Evolutionary conservation across 2,888 invertebrate species (phyloP).

Genomic region (Drosophila austrosaltans): DNA sequence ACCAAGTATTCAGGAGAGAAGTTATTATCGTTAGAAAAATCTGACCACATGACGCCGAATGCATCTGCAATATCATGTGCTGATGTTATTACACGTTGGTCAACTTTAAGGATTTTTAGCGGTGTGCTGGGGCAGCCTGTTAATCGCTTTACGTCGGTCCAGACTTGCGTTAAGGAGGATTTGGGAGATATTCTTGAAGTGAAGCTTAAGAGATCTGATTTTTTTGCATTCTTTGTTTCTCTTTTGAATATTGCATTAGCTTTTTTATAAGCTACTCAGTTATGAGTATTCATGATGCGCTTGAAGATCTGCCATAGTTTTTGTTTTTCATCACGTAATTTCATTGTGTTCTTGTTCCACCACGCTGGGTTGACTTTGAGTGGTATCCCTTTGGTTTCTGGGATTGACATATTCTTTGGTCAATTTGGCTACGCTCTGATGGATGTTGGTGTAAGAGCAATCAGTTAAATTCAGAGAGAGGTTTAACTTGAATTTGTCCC

Average conservation of each 20-base stretch:
- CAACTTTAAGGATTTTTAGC: not conserved
- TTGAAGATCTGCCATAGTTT: too few relatives aligned
- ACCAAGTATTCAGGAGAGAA: too few relatives aligned
- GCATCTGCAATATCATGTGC: not conserved
- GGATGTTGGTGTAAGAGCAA: not conserved
- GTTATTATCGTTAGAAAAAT: too few relatives aligned
- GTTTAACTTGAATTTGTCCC: not conserved
- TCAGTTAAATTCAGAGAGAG: not conserved
- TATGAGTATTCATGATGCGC: not conserved
- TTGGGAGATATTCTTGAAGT: not conserved
- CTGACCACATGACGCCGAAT: not conserved
- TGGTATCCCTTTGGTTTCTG: not conserved
- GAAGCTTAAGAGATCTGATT: not conserved
- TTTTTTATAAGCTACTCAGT: constrained; percentile 1
- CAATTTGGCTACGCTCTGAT: not conserved
- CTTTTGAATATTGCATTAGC: not conserved
- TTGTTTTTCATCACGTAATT: too few relatives aligned
- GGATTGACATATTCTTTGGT: not conserved
- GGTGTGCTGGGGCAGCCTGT: too few relatives aligned
- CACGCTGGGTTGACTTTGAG: not conserved
- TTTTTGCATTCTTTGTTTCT: constrained; percentile 1
- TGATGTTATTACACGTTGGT: constrained; percentile 1
- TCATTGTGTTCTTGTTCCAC: too few relatives aligned
- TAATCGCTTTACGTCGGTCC: too few relatives aligned
- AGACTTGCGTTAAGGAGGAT: too few relatives aligned